Evolutionary conservation across 2,888 invertebrate genomes (phyloP).

Genomic region (Sylvicola cinctus): DNA sequence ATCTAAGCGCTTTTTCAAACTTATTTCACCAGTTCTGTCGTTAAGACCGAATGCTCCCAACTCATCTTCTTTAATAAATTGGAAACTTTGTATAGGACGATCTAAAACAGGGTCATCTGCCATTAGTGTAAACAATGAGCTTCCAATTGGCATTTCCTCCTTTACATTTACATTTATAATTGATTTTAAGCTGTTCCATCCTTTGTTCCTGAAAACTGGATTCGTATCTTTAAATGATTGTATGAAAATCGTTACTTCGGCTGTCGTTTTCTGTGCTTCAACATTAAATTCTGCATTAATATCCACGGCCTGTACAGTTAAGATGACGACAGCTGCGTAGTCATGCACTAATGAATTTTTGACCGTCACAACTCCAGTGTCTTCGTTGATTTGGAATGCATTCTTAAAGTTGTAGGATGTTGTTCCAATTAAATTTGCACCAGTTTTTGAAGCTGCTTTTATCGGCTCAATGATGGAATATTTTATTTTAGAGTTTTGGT

Average conservation of each 20-base stretch:
- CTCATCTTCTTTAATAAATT: slow-evolving; percentile 31
- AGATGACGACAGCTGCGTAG: slow-evolving; percentile 48
- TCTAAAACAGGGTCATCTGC: slow-evolving; percentile 51
- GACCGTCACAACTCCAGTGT: slow-evolving; percentile 44
- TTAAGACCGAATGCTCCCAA: slow-evolving; percentile 34
- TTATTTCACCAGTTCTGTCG: slow-evolving; percentile 50
- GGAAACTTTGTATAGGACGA: slow-evolving; percentile 36
- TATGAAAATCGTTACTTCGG: slow-evolving; percentile 55
- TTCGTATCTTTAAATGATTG: slow-evolving; percentile 58
- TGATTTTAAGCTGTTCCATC: slow-evolving; percentile 51
- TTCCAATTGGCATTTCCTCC: slow-evolving; percentile 58
- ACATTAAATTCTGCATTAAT: slow-evolving; percentile 44
- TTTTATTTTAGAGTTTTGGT: slow-evolving; percentile 41
- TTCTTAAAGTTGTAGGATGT: slow-evolving; percentile 40
- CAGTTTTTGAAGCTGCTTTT: slow-evolving; percentile 52
- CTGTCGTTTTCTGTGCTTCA: slow-evolving; percentile 38
- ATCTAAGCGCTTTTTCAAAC: slow-evolving; percentile 51
- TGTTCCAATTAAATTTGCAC: slow-evolving; percentile 40
- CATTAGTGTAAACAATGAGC: slow-evolving; percentile 42
- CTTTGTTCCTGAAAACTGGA: slow-evolving; percentile 48
- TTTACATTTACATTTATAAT: slow-evolving; percentile 43
- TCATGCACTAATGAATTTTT: slow-evolving; percentile 49
- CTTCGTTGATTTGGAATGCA: slow-evolving; percentile 46
- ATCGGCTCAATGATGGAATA: slow-evolving; percentile 48
- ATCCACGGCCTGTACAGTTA: slow-evolving; percentile 50